Evolutionary conservation across 2,113 vertebrate species (phyloP).

Genomic region (Poecile atricapillus): DNA sequence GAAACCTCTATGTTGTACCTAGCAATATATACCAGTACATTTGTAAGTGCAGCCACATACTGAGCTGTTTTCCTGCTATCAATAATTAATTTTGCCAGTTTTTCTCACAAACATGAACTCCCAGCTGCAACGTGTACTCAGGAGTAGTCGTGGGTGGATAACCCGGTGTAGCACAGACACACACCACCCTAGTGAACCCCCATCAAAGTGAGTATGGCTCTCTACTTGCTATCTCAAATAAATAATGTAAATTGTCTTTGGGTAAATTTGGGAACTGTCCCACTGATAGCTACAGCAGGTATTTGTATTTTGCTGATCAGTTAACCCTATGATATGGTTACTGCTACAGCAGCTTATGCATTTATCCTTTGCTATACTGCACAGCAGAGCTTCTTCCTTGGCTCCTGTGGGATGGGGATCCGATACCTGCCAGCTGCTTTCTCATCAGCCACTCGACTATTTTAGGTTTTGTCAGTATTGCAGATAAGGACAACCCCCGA

Average conservation of each 20-base stretch:
- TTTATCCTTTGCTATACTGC: neutral
- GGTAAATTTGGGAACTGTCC: neutral
- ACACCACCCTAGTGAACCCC: neutral
- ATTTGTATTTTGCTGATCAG: neutral
- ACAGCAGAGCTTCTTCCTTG: neutral
- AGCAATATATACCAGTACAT: neutral
- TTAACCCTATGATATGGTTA: neutral
- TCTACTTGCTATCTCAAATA: neutral
- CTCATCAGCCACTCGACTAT: conserved; percentile 3
- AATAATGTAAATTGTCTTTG: neutral
- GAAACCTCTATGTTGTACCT: conserved; percentile 9
- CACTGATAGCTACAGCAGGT: neutral
- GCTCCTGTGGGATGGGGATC: neutral
- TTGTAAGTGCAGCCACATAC: neutral
- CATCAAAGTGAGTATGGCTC: neutral
- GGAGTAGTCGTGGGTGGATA: neutral
- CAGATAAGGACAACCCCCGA: neutral
- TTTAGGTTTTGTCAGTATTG: neutral
- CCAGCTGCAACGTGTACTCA: neutral
- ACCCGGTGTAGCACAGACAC: fast-evolving
- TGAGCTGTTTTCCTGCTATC: neutral
- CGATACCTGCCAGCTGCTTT: neutral
- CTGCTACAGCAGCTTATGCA: neutral
- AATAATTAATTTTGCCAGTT: neutral
- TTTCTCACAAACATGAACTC: neutral